These are phyloP conservation scores for Ochropleura leucogaster DNA, from an alignment of 2,888 invertebrate genomes.

Conservation along the genomic window DNA sequence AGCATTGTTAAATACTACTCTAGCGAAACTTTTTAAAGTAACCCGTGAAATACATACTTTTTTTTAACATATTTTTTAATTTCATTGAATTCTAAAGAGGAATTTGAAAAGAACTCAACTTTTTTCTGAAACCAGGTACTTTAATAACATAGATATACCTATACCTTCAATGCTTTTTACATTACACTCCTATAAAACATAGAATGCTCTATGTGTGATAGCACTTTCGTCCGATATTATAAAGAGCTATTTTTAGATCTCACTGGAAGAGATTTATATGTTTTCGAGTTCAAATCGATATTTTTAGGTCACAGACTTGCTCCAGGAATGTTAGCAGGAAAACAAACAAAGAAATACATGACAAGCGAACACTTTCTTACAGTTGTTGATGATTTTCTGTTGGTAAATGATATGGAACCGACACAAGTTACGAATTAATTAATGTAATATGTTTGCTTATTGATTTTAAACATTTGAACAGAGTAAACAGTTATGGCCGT, in stretches of 20 bases:
- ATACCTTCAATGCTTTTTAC: not conserved
- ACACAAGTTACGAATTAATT: not conserved
- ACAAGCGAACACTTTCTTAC: not conserved
- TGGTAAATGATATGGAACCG: slow-evolving; percentile 15
- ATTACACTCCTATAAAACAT: not conserved
- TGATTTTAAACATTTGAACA: not conserved
- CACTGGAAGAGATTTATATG: slow-evolving; percentile 47
- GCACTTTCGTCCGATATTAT: slow-evolving; percentile 34
- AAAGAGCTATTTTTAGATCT: slow-evolving; percentile 56
- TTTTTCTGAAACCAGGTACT: not conserved
- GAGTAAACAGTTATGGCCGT: not conserved
- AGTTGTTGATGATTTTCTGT: not conserved
- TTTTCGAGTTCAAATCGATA: slow-evolving; percentile 55
- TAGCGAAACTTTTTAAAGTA: not conserved
- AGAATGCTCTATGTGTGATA: slow-evolving; percentile 21
- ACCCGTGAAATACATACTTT: not conserved
- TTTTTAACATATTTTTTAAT: not conserved
- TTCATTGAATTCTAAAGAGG: not conserved
- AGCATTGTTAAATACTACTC: not conserved
- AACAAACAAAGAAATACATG: slow-evolving; percentile 42
- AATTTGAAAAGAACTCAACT: not conserved
- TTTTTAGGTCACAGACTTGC: slow-evolving; percentile 57
- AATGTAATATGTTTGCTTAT: not conserved
- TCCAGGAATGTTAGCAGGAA: slow-evolving; percentile 50
- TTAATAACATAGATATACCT: not conserved